phyloP scores from a whole-genome alignment of 2,113 vertebrate genomes.

The Corydoras maculifer region DNA sequence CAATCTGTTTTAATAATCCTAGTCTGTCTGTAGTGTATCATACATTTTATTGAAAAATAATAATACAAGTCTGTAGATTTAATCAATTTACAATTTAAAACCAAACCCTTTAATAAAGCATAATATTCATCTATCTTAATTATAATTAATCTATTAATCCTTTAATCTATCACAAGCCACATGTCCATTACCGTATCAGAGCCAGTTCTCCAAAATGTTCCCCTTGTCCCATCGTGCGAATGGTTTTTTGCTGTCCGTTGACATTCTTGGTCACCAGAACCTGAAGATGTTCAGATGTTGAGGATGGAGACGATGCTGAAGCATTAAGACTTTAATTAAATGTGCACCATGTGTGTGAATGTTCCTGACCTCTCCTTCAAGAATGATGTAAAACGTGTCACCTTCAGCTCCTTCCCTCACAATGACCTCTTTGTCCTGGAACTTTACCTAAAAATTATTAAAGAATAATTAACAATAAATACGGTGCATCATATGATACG shows the following conservation, averaged over 20 bases:
- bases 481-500: no score
- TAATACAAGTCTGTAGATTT: no score
- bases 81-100: no score
- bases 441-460: conserved; percentile 59
- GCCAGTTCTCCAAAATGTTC: conserved; percentile 76
- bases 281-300: conserved; percentile 40
- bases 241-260: conserved; percentile 61
- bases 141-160: no score
- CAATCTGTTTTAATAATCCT: no score
- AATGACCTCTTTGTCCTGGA: conserved; percentile 64
- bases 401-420: conserved; percentile 70
- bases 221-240: conserved; percentile 67
- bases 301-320: background rate
- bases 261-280: conserved; percentile 66
- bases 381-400: conserved; percentile 72
- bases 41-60: no score
- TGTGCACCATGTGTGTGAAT: background rate
- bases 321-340: background rate
- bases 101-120: no score
- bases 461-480: no score
- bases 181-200: conserved; percentile 67
- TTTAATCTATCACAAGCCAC: no score
- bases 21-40: no score
- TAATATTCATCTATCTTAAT: no score
- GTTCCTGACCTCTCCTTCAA: conserved; percentile 67